These are phyloP conservation scores for Stratiolaelaps scimitus DNA, from an alignment of 1,140 invertebrate species.

Conservation along the genomic window DNA sequence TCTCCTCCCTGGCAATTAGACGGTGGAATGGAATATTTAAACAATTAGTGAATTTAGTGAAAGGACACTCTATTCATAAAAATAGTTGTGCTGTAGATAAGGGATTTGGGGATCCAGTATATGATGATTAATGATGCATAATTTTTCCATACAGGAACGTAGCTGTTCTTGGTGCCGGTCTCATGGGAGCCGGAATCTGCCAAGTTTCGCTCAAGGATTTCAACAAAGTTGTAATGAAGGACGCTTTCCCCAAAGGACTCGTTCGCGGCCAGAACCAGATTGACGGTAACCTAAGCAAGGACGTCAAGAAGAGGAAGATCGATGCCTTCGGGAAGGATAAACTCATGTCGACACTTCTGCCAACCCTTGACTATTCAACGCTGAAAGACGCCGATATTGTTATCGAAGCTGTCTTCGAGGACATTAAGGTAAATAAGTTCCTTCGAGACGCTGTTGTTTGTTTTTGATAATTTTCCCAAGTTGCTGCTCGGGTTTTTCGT, in stretches of 20 bases:
- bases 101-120: background rate
- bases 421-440: constrained; percentile 55
- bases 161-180: constrained; percentile 82
- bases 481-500: background rate
- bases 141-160: constrained; percentile 48
- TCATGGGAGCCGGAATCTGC: constrained; percentile 89
- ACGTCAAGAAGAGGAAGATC: constrained; percentile 68
- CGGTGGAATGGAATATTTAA: background rate
- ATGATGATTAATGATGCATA: background rate
- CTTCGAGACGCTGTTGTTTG: too few species aligned
- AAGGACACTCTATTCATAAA: constrained; percentile 28
- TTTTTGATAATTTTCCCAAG: background rate
- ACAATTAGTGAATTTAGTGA: constrained; percentile 30
- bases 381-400: constrained; percentile 84
- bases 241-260: constrained; percentile 66
- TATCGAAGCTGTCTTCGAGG: constrained; percentile 98
- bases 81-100: too few species aligned
- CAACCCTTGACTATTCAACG: constrained; percentile 68
- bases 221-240: constrained; percentile 77
- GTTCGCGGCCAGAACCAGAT: constrained; percentile 80
- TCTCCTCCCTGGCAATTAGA: background rate
- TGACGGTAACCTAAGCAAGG: constrained; percentile 60
- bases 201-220: constrained; percentile 94
- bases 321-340: constrained; percentile 62
- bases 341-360: constrained; percentile 59